Base-by-base conservation (phyloP, 2,888 invertebrate species). In the Eupithecia abbreviata region DNA sequence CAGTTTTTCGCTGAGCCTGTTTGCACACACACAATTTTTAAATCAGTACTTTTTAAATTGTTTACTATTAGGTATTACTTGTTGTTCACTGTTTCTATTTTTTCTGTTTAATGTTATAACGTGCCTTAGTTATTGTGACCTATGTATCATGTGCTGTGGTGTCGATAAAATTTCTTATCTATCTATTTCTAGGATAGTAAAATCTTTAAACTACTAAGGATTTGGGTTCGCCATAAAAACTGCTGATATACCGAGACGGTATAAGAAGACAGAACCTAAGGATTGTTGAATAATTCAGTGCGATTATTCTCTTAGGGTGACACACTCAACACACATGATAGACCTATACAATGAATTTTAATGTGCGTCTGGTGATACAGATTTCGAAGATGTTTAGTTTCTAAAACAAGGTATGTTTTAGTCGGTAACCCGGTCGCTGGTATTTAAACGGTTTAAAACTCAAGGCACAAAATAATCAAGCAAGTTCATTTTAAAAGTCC, bases 251-350 rank as follows among this genome's bases (percentile, higher is more conserved):
- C 80, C 73, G 77, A 78, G 75, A 66, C 74, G 71, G 74, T 79
- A 72, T 73, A 83, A 84, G 84, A 75, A 81, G 80, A 83, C 77
- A 83, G 85, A 86, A 85, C 84, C 84, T 87, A 83, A 82, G 84
- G 82, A 84, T 83, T 83, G 84, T 86, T 92, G 92, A 91, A 93
- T 93, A 84, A 93, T 93, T 92, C 92, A 92, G 84, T 79, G 84
- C 81, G 84, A 86, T 89, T 86, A 88, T 87, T 85, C 83, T 86
- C 82, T 83, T 83, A 83, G 84, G 83, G 87, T 87, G 89, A 89
- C 89, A 88, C 85, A 86, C 84, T 86, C 85, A 88, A 83, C 87
- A 87, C 84, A 88, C 84, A 85, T 83, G 84, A 83, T 79, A 84
- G 86, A 88, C 85, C 84, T 88, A 83, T 84, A 79, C 85, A 85